phyloP scores from a whole-genome alignment of 2,888 invertebrate species.

The Agrochola lychnidis region DNA sequence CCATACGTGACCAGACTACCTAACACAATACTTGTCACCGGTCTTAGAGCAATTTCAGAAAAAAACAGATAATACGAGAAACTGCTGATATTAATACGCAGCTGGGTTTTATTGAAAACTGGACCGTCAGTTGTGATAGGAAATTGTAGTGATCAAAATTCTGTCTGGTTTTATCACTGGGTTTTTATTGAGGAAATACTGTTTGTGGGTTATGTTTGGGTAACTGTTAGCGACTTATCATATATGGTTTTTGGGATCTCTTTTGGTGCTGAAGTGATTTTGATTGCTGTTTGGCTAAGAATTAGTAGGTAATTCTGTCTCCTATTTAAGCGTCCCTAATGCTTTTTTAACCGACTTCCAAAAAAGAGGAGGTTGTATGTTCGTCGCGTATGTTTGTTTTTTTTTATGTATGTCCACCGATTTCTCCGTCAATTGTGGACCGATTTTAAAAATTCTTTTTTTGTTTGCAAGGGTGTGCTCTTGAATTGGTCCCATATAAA shows the following conservation, averaged over 20 bases:
- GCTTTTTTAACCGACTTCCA: no score
- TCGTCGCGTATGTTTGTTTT: no score
- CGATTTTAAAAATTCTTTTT: no score
- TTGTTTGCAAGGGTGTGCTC: no score
- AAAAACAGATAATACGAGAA: conserved; percentile 58
- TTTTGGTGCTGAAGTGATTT: neutral
- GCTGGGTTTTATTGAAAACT: conserved; percentile 53
- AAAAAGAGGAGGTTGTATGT: no score
- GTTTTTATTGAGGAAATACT: conserved; percentile 33
- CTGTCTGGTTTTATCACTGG: conserved; percentile 23
- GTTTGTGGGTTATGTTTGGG: conserved; percentile 7
- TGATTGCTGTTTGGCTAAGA: neutral
- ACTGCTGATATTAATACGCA: conserved; percentile 55
- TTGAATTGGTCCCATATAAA: no score
- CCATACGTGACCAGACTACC: conserved; percentile 67
- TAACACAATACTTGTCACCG: conserved; percentile 69
- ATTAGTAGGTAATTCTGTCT: neutral
- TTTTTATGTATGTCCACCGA: no score
- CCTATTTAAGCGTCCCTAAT: no score
- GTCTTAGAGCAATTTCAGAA: conserved; percentile 65
- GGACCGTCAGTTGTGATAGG: conserved; percentile 17
- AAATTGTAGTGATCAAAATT: conserved; percentile 50
- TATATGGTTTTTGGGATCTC: neutral
- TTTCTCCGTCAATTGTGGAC: no score
- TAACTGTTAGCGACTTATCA: no score